Evolutionary conservation across 2,888 invertebrate genomes (phyloP), one percentile per base, ranked within the genome.

Genomic region (Rugalucina vietnamica): DNA sequence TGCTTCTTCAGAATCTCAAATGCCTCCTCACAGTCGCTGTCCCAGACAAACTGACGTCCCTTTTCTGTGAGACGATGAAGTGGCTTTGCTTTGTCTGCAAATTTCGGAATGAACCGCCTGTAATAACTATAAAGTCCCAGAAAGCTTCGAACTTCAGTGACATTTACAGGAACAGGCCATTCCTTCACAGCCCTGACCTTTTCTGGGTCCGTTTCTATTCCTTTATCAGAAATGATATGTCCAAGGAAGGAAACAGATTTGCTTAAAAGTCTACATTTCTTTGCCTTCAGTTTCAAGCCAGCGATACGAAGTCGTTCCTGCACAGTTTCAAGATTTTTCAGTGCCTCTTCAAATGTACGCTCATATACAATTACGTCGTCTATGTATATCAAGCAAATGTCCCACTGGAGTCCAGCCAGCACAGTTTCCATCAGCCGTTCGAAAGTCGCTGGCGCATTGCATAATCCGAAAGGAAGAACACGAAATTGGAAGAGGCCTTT

Each of bases 391-490:
- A 87, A 69, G 36, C 83, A 87, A 12, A 72, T 81, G 24, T 85
- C 34, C 78, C 85, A 86, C n/a, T 84, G 73, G 2, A 86, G 34
- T n/a, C 85, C 85, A 8, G 76, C 34, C 24, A 90, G 54, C 2
- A 88, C 84, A 10, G 37, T 74, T 43, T 91, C 90, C 88, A 91
- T 90, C n/a, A 90, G 60, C 10, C 87, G 39, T 71, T 87, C 76
- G 70, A 90, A 91, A 12, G 87, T 91, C 0, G 85, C 85, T 18
- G 88, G 89, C 5, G 82, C 87, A 77, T 90, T 89, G 72, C 84
- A 81, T n/a, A n/a, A n/a, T n/a, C 91, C 87, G 29, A 91, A 91
- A 12, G 89, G 84, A 78, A 92, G 69, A 60, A 60, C 60, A 29
- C 21, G 5, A 18, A 60, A 60, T 18, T 60, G 60, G 18, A 60